Base-by-base conservation (phyloP, 2,797 vertebrate species). In the Etheostoma perlongum region DNA sequence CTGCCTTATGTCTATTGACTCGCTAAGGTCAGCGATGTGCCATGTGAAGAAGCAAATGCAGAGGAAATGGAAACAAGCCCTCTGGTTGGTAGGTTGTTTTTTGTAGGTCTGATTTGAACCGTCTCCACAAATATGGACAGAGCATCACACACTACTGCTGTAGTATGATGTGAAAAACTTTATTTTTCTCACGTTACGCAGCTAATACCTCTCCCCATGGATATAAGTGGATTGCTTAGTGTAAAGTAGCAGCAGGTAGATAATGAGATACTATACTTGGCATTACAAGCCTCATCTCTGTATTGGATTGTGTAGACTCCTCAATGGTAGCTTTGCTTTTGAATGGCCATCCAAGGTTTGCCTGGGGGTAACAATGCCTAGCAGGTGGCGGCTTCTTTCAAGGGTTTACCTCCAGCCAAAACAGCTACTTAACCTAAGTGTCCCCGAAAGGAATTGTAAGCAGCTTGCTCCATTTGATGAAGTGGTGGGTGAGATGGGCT, bases 211-310 rank as follows among this genome's bases (percentile, higher is more conserved):
- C 81, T 81, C 78, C 80, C 78, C 27, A 3, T 69, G 78, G 81
- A 82, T 85, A 69, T 75, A 79, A 89, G 78, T 83, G 91, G 90
- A 92, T 93, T 67, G 63, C 90, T 86, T 85, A 76, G 91, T 76
- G 73, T 90, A 91, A 89, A 78, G 81, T 69, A 86, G 81, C 91
- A 89, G 85, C 87, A 87, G 90, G 85, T 90, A 85, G 87, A 93
- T 94, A 89, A 94, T 94, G 85, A 92, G 86, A 92, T 84, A 85
- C 76, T 71, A 74, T 81, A 85, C 85, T 92, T 84, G 81, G 70
- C 81, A 83, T 93, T 84, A 86, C 23, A 9, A 85, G 74, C 63
- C 79, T 91, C 87, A 89, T 91, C 81, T 62, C 61, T 67, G 74
- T 55, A 79, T 66, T 49, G 52, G 63, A 68, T 84, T 84, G 86